Base-by-base conservation (phyloP, 2,113 vertebrate genomes). In the Vanacampus margaritifer region DNA sequence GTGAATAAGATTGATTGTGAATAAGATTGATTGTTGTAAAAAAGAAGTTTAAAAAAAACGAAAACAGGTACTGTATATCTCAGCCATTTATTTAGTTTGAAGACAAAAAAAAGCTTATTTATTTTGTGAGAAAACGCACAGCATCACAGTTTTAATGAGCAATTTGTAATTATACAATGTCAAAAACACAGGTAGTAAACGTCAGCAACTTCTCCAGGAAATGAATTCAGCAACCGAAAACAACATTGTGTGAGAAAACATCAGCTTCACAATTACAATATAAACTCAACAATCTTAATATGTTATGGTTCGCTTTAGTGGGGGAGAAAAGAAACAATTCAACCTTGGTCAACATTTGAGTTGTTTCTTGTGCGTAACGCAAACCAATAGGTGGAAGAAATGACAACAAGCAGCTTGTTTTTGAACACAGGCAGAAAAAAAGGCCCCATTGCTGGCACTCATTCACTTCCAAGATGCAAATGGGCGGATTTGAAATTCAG, bases 401-500 rank as follows among this genome's bases (percentile, higher is more conserved):
- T 26, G 14, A 54, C 23, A 26, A 59, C 32, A 59, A 59, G 58
- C 36, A 19, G n/a, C n/a, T 54, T 56, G 24, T 39, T 23, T 36
- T 23, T 41, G n/a, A 43, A 61, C 59, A 60, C 19, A 13, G 35
- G 63, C 43, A 80, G 82, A 79, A 83, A 72, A 82, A 63, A 82
- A 71, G 75, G 74, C 71, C 73, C 77, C 73, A 74, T 79, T 81
- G 81, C 87, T 87, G 81, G 87, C 82, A 74, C 85, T 87, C 83
- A 84, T 87, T 87, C 86, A 83, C 84, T 86, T 83, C 79, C 76
- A 86, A 62, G 85, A 90, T 90, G 88, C 87, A 92, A 90, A 91
- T 89, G 75, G 74, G 21, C 74, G 84, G 89, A 89, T 89, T 90
- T 89, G 87, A 90, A 89, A 89, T 87, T 81, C 89, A 87, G 78